Percentiles rank a stretch among this genome's conserved stretches.
phyloP scores from a whole-genome alignment of 2,113 vertebrate genomes.

The Acanthochromis polyacanthus region DNA sequence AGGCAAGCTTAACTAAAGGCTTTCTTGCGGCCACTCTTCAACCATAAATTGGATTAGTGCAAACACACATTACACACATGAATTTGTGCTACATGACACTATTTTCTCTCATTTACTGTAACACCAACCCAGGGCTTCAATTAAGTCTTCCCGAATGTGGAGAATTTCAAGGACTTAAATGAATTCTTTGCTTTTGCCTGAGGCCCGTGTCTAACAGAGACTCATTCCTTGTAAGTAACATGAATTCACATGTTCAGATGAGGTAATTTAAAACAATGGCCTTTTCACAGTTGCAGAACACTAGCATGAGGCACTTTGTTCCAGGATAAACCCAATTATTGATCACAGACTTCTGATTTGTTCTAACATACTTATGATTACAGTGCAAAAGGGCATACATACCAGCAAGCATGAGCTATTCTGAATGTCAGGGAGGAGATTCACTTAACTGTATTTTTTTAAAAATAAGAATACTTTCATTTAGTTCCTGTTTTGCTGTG shows the following conservation, averaged over 20 bases:
- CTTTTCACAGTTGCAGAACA: conserved; percentile 34
- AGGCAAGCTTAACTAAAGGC: conserved; percentile 34
- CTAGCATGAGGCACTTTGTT: conserved; percentile 7
- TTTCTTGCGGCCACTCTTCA: conserved; percentile 53
- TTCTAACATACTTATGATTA: not conserved
- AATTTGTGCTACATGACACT: conserved; percentile 47
- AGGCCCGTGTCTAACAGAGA: conserved; percentile 53
- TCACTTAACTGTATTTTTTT: too few species aligned
- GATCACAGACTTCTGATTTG: conserved; percentile 26
- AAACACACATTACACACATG: conserved; percentile 53
- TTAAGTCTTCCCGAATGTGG: conserved; percentile 50
- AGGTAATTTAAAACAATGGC: conserved; percentile 55
- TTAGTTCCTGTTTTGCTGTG: not conserved
- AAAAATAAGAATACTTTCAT: not conserved
- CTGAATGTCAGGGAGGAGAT: not conserved
- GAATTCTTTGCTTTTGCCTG: conserved; percentile 61
- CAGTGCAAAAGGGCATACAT: not conserved
- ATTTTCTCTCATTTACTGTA: conserved; percentile 60
- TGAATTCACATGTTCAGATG: conserved; percentile 60
- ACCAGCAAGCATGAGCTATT: not conserved
- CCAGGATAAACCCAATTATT: conserved; percentile 29
- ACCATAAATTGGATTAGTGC: conserved; percentile 64
- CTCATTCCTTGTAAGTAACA: conserved; percentile 60
- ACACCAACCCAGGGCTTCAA: conserved; percentile 59
- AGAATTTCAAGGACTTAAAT: conserved; percentile 55